phyloP scores from a whole-genome alignment of 2,888 invertebrate genomes.

The Coremacera marginata region DNA sequence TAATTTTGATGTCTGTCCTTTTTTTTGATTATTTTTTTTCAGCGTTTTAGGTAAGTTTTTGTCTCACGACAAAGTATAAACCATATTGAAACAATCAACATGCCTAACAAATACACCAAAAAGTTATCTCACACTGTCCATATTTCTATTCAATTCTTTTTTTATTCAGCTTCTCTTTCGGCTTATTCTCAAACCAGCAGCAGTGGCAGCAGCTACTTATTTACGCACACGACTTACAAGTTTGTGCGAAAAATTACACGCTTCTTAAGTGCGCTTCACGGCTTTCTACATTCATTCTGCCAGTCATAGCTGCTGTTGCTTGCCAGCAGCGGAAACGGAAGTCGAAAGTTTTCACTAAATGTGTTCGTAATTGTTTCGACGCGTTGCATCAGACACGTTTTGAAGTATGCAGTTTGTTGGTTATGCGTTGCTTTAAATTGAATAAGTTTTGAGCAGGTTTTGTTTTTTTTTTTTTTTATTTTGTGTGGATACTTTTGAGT shows the following conservation, averaged over 20 bases:
- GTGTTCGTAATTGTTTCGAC: slow-evolving; percentile 16
- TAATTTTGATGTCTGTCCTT: too few species aligned
- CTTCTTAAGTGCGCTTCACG: slow-evolving; percentile 8
- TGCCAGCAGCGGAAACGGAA: slow-evolving; percentile 21
- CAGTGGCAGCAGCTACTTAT: not conserved
- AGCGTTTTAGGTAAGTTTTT: too few species aligned
- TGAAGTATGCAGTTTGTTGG: not conserved
- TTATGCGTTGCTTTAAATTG: not conserved
- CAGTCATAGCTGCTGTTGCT: not conserved
- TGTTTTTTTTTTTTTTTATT: not conserved
- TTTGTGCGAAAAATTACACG: not conserved
- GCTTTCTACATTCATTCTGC: not conserved
- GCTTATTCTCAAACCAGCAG: not conserved
- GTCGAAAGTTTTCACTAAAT: slow-evolving; percentile 23
- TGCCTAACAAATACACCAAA: too few species aligned
- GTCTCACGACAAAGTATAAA: too few species aligned
- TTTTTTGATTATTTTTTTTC: too few species aligned
- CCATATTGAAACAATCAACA: too few species aligned
- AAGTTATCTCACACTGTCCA: not conserved
- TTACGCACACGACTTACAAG: not conserved
- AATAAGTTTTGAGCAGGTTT: not conserved
- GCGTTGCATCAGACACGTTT: not conserved
- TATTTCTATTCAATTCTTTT: not conserved
- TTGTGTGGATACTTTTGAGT: not conserved
- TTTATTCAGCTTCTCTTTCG: not conserved